A percentile compares a stretch with the other conserved stretches of the same genome.
These are phyloP conservation scores for Xenus cinereus DNA, from an alignment of 2,113 vertebrate genomes.

Conservation along the genomic window DNA sequence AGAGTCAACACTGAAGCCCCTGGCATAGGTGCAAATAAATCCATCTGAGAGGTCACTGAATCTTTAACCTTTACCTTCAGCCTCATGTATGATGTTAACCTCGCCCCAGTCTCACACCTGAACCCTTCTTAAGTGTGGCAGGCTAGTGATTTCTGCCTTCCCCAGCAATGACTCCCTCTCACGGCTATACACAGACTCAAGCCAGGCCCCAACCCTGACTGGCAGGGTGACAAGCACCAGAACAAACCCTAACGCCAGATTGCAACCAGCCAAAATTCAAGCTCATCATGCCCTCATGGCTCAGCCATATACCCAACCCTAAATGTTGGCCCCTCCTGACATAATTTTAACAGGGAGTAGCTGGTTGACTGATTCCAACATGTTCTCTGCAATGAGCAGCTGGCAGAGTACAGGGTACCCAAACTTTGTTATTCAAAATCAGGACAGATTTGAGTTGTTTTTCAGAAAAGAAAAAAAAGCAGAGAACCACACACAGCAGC, in stretches of 20 bases:
- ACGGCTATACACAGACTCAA: neutral
- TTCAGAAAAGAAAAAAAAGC: neutral
- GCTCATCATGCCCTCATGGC: neutral
- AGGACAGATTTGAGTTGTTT: neutral
- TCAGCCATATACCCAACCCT: neutral
- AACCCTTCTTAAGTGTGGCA: neutral
- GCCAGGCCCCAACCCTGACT: neutral
- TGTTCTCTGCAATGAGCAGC: neutral
- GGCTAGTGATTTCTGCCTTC: neutral
- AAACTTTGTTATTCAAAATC: neutral
- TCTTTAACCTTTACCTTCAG: neutral
- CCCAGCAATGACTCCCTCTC: neutral
- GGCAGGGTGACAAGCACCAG: neutral
- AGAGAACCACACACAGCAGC: neutral
- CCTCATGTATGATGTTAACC: neutral
- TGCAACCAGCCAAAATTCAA: neutral
- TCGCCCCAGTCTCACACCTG: neutral
- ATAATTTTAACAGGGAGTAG: neutral
- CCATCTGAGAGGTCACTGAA: neutral
- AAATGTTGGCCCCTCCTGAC: neutral
- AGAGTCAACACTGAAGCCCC: neutral
- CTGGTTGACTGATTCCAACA: neutral
- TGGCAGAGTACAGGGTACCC: neutral
- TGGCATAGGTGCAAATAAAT: neutral
- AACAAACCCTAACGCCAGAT: neutral